Evolutionary conservation across 2,888 invertebrate species (phyloP), one percentile per base, ranked within the genome.

Genomic region (Gerosis bhagava): DNA sequence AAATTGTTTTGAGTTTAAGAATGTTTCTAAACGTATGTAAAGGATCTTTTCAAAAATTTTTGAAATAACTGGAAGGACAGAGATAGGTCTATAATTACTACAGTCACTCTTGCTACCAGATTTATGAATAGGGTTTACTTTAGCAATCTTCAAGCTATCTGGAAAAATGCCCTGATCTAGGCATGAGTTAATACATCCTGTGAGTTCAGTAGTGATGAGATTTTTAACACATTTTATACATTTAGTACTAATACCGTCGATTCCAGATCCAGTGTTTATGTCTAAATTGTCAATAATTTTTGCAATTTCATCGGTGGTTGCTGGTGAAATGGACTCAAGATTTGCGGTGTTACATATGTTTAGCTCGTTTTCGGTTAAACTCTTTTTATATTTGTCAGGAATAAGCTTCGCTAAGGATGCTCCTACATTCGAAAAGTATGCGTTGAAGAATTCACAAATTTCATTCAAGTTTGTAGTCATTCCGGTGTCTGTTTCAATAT

Each of bases 41-140:
- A 37, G 5, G 2, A 37, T 24, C 17, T 17, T 37, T n/a, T 37
- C 37, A 13, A 45, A 45, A 6, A 45, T 25, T 31, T 45, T 19
- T 28, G n/a, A n/a, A n/a, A n/a, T n/a, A n/a, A n/a, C n/a, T n/a
- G n/a, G n/a, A n/a, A n/a, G n/a, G n/a, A n/a, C n/a, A n/a, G n/a
- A n/a, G n/a, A n/a, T n/a, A n/a, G n/a, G n/a, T n/a, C n/a, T n/a
- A n/a, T n/a, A n/a, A 44, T 32, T 32, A 8, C 32, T 12, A 13
- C 17, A 10, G 15, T 26, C 21, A 42, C 17, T 2, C n/a, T 34
- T 28, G 8, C 8, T 29, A 7, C 29, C 29, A 1, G 29, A 29
- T 29, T 29, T 29, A 13, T 13, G n/a, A n/a, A n/a, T n/a, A n/a
- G n/a, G n/a, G n/a, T n/a, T n/a, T n/a, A n/a, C n/a, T n/a, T n/a